Base-by-base conservation (phyloP, 2,888 invertebrate species). In the Hirtodrosophila alboralis region DNA sequence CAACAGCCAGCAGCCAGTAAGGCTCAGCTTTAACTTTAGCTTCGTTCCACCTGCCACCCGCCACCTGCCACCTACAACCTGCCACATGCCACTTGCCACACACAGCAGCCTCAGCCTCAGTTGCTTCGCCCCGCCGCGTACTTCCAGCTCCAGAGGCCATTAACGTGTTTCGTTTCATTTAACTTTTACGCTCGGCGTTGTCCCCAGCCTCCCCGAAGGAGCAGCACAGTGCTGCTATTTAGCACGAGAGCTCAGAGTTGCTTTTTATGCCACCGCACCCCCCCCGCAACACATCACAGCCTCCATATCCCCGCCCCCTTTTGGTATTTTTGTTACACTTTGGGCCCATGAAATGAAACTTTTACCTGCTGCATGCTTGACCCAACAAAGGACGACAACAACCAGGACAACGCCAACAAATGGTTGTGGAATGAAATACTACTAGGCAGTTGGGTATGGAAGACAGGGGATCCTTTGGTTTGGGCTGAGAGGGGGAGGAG, bases 101-200 rank as follows among this genome's bases (percentile, higher is more conserved):
- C 27, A 21, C 31, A 12, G 36, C 41, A 26, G 10, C 30, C 37
- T 14, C n/a, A n/a, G 14, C 31, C 26, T 23, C 1, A 1, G 1
- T 8, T 23, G 18, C 6, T 3, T 10, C n/a, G 5, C 9, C 7
- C 40, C 13, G 21, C 40, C 13, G 21, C 40, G 23, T 33, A 26
- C 40, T 40, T 40, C 40, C 33, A 62, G 56, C 67, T 72, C 65
- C 65, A 63, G 68, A 83, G 84, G 76, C 86, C 81, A 83, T 83
- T 86, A 83, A 83, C 86, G 81, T 83, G 81, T 86, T 83, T 86
- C 81, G 84, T 83, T 86, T 83, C 81, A 83, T 83, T 83, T 83
- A 83, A 83, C 84, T 83, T 83, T 86, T 86, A 83, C 86, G 81
- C 81, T 85, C 84, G 53, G 76, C 66, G 67, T 54, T 80, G 61